phyloP scores from a whole-genome alignment of 2,888 invertebrate genomes.

The Seira sanloemensis region DNA sequence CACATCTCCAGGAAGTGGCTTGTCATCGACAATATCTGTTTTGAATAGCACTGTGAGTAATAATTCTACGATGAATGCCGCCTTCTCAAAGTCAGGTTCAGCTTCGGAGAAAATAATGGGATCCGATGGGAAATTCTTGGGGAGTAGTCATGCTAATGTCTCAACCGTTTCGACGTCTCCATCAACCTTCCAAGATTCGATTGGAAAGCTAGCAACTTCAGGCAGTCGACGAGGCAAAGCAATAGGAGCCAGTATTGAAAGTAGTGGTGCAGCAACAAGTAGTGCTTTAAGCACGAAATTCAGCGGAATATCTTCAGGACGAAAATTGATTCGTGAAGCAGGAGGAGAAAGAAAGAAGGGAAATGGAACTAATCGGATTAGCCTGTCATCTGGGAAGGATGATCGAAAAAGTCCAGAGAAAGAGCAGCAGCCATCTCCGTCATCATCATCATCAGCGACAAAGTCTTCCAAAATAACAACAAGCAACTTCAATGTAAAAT shows the following conservation, averaged over 20 bases:
- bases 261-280: constrained; percentile 2
- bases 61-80: constrained; percentile 14
- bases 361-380: constrained; percentile 67
- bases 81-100: constrained; percentile 44
- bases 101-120: constrained; percentile 58
- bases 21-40: constrained; percentile 51
- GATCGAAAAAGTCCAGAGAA: constrained; percentile 66
- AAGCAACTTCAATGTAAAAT: constrained; percentile 27
- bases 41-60: constrained; percentile 19
- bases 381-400: constrained; percentile 61
- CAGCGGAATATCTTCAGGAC: not conserved
- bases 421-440: constrained; percentile 38
- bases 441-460: constrained; percentile 11
- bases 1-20: constrained; percentile 64
- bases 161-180: constrained; percentile 18
- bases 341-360: constrained; percentile 53
- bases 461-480: constrained; percentile 32
- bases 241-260: constrained; percentile 14
- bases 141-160: constrained; percentile 26
- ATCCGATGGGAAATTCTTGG: constrained; percentile 56
- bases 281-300: not conserved
- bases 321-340: constrained; percentile 63
- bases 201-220: not conserved
- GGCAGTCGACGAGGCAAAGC: not conserved
- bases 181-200: constrained; percentile 7